phyloP scores from a whole-genome alignment of 2,888 invertebrate genomes.

The Mythimna vitellina region DNA sequence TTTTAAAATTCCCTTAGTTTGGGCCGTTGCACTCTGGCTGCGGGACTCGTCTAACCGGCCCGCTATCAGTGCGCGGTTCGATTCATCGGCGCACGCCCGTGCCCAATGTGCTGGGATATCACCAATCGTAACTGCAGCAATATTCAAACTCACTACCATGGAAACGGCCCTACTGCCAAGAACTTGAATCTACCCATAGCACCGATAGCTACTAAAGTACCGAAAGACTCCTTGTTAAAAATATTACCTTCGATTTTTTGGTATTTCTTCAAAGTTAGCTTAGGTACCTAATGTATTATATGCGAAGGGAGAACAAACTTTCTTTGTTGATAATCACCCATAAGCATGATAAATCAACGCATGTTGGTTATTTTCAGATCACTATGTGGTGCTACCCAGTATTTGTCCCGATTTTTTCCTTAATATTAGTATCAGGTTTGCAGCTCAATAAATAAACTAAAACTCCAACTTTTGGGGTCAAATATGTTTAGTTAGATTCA shows the following conservation, averaged over 20 bases:
- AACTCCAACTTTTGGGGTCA: not conserved
- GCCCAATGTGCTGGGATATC: slow-evolving; percentile 83
- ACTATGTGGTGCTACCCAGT: not conserved
- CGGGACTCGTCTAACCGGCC: slow-evolving; percentile 90
- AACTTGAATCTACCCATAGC: slow-evolving; percentile 23
- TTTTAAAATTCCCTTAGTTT: slow-evolving; percentile 89
- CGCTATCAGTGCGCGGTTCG: slow-evolving; percentile 87
- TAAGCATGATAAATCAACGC: not conserved
- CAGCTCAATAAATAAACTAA: not conserved
- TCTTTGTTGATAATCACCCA: not conserved
- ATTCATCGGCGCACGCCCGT: slow-evolving; percentile 86
- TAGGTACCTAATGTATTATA: not conserved
- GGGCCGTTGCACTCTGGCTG: slow-evolving; percentile 88
- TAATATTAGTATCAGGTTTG: not conserved
- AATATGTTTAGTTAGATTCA: not conserved
- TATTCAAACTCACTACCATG: slow-evolving; percentile 74
- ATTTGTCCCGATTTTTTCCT: not conserved
- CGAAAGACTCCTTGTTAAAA: not conserved
- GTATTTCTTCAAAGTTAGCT: not conserved
- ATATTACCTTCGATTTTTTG: not conserved
- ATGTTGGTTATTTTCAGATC: slow-evolving; percentile 4
- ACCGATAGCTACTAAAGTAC: slow-evolving; percentile 1
- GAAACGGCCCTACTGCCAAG: slow-evolving; percentile 54
- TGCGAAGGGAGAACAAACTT: not conserved
- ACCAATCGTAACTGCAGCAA: slow-evolving; percentile 84